Percentiles rank a stretch among this genome's conserved stretches.
These are phyloP conservation scores for Zygaena filipendulae DNA, from an alignment of 2,888 invertebrate genomes.

Conservation along the genomic window DNA sequence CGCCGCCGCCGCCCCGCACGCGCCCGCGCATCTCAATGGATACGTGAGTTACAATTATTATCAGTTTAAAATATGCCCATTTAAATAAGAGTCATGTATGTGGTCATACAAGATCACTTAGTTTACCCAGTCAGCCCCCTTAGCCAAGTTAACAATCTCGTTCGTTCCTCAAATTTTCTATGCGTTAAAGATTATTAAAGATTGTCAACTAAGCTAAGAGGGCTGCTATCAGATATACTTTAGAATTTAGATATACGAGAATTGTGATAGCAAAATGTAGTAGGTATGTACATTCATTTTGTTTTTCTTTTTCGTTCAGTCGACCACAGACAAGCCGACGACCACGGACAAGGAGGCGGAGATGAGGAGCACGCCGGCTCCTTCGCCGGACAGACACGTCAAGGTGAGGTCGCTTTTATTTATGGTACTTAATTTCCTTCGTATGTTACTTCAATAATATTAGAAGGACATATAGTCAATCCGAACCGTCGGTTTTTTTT, in stretches of 20 bases:
- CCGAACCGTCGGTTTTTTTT: too few relatives aligned
- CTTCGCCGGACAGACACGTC: constrained; percentile 54
- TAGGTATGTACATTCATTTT: too few relatives aligned
- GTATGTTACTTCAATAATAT: too few relatives aligned
- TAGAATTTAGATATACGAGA: too few relatives aligned
- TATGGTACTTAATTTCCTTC: background rate
- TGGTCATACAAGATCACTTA: too few relatives aligned
- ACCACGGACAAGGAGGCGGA: constrained; percentile 73
- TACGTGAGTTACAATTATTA: too few relatives aligned
- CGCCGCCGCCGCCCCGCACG: constrained; percentile 14
- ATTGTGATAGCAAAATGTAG: too few relatives aligned
- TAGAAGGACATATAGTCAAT: too few relatives aligned
- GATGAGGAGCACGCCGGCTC: constrained; percentile 47
- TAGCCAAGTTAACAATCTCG: background rate
- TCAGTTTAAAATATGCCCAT: constrained; percentile 2
- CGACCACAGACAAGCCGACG: constrained; percentile 44
- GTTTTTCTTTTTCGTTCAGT: constrained; percentile 35
- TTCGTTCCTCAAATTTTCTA: background rate
- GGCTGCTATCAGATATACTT: too few relatives aligned
- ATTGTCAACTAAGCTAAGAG: too few relatives aligned
- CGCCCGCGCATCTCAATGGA: constrained; percentile 38
- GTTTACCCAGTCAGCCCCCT: background rate
- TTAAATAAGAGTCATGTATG: too few relatives aligned
- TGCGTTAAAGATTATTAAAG: too few relatives aligned
- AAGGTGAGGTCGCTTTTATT: constrained; percentile 30